Evolutionary conservation across 2,113 vertebrate genomes (phyloP), one percentile per base, ranked within the genome.

Genomic region (Ceyx melanurus): DNA sequence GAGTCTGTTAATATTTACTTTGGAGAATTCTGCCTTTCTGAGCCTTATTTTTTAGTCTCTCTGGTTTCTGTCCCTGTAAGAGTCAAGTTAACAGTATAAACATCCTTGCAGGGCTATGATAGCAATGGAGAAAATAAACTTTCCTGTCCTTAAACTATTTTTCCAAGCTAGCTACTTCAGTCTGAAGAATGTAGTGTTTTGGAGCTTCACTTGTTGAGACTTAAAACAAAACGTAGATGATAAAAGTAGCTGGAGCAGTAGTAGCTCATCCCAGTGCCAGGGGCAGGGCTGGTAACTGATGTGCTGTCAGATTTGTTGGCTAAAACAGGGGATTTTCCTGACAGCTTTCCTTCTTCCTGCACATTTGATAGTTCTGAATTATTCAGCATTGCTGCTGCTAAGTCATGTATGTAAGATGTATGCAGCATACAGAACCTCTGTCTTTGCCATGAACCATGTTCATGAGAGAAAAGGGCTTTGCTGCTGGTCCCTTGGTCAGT

Each of bases 341-440:
- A 61, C 78, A 58, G 37, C 51, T 85, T 88, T 79, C 67, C 60
- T 71, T 91, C 78, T 71, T 91, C 78, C 70, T 74, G 40, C 48
- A 28, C 62, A 22, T 73, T 48, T 68, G 64, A 40, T 70, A 66
- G 74, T 84, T 48, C 68, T 91, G 93, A 88, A 79, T 93, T 92
- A 94, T 86, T 91, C 87, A 78, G 53, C 43, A 18, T 42, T 81
- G 58, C 90, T 93, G 40, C 74, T 89, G 65, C 64, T 73, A 65
- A 67, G 62, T 71, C 62, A 84, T 35, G 35, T 35, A 35, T 35
- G 35, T 35, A 35, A 20, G 83, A 81, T 21, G 31, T 64, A 19
- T 40, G 29, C 26, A 50, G 83, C 68, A 78, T 21, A 31, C 2
- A 1, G 31, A 25, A 78, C 15, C 12, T 76, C 66, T 45, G 66